Conservation (phyloP, 1,140 invertebrate genomes). For the Lordiphosa clarofinis region DNA sequence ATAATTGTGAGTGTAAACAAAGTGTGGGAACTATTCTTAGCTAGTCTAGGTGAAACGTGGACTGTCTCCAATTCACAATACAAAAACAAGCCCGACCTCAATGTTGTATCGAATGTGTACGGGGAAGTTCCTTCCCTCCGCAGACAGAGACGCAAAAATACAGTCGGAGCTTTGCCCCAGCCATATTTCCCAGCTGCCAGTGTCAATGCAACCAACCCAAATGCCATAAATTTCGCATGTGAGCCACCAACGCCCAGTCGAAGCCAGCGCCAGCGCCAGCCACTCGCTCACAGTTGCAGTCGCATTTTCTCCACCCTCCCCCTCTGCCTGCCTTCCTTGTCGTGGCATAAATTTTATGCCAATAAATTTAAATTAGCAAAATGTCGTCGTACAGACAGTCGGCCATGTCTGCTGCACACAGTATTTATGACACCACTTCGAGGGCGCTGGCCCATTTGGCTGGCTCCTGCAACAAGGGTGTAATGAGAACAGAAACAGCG, state of each 20-base stretch:
- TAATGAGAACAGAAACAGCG: constrained; percentile 38
- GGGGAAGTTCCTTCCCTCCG: background rate
- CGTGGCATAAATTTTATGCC: constrained; percentile 64
- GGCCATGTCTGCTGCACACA: constrained; percentile 45
- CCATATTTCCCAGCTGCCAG: constrained; percentile 59
- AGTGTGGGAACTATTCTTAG: background rate
- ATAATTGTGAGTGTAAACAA: constrained; percentile 4
- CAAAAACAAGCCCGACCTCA: constrained; percentile 9
- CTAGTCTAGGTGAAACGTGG: too few species aligned
- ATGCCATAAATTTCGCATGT: constrained; percentile 62
- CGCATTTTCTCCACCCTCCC: background rate
- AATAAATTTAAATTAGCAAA: constrained; percentile 75
- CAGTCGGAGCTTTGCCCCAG: constrained; percentile 11
- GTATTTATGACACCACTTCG: constrained; percentile 60
- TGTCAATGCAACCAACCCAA: constrained; percentile 61
- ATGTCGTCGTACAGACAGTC: constrained; percentile 33
- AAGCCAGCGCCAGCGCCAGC: constrained; percentile 2
- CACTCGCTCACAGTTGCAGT: background rate
- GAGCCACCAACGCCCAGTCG: constrained; percentile 10
- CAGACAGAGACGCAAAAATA: constrained; percentile 17
- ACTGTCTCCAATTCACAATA: background rate
- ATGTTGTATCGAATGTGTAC: constrained; percentile 11
- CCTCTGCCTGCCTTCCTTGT: constrained; percentile 6
- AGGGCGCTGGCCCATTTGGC: background rate
- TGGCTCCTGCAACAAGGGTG: constrained; percentile 12